Evolutionary conservation across 2,888 invertebrate species (phyloP).

Genomic region (Ecliptopera silaceata): DNA sequence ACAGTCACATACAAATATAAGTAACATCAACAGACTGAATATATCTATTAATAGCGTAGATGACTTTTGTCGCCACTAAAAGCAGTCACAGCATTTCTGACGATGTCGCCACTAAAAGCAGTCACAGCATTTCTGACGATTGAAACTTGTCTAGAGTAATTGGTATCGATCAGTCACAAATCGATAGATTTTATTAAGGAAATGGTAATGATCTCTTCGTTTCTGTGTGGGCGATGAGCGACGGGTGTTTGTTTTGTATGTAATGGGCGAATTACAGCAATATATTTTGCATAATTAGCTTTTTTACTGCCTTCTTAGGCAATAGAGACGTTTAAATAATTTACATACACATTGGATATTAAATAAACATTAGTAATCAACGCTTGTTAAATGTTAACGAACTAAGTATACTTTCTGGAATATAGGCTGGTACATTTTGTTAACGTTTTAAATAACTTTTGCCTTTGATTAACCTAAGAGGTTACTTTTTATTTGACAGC

Average conservation of each 20-base stretch:
- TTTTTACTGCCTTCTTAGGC: background rate
- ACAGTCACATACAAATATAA: no score
- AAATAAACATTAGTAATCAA: no score
- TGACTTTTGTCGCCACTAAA: no score
- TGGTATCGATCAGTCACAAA: background rate
- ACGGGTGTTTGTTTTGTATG: background rate
- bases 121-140: background rate
- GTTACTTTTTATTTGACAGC: no score
- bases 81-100: background rate
- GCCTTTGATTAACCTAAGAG: no score
- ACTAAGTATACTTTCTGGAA: no score
- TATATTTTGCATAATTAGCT: constrained; percentile 2
- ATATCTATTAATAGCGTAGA: no score
- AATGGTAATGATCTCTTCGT: constrained; percentile 14
- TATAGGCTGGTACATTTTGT: no score
- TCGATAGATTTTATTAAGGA: constrained; percentile 13
- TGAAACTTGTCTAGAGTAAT: background rate
- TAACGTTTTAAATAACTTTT: no score
- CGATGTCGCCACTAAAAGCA: no score
- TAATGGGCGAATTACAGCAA: constrained; percentile 1
- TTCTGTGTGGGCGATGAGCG: constrained; percentile 1
- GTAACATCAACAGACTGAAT: no score
- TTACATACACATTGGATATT: background rate
- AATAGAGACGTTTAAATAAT: background rate
- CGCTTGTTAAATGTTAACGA: no score